phyloP scores from a whole-genome alignment of 2,888 invertebrate genomes.

The Plagodis dolabraria region DNA sequence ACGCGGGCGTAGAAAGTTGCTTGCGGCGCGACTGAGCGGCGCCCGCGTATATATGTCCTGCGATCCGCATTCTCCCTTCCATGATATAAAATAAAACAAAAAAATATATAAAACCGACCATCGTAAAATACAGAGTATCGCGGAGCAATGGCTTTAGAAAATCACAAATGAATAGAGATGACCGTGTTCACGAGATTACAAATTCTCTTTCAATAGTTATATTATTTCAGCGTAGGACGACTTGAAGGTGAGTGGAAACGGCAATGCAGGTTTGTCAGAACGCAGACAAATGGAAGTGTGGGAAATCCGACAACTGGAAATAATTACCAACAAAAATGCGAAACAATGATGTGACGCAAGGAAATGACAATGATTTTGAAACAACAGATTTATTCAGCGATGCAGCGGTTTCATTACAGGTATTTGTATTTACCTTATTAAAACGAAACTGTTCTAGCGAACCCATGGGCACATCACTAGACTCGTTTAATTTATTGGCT shows the following conservation, averaged over 20 bases:
- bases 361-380: constrained; percentile 28
- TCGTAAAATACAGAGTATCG: constrained; percentile 71
- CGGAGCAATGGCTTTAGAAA: constrained; percentile 56
- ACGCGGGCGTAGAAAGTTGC: constrained; percentile 83
- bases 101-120: constrained; percentile 61
- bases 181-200: constrained; percentile 7
- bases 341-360: constrained; percentile 34
- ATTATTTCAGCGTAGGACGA: constrained; percentile 11
- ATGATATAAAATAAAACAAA: constrained; percentile 72
- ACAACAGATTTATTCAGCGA: constrained; percentile 28
- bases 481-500: constrained; percentile 6
- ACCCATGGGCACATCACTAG: constrained; percentile 4
- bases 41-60: constrained; percentile 81
- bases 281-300: constrained; percentile 26
- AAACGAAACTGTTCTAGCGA: constrained; percentile 4
- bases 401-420: constrained; percentile 17
- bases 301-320: constrained; percentile 29
- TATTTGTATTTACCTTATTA: constrained; percentile 9
- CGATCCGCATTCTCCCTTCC: constrained; percentile 79
- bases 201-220: constrained; percentile 1
- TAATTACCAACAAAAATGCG: constrained; percentile 23
- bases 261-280: constrained; percentile 13
- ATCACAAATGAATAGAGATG: constrained; percentile 60
- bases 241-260: constrained; percentile 17
- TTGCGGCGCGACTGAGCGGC: constrained; percentile 81